phyloP scores from a whole-genome alignment of 35 echinoderm and acorn worm genomes.

The Heliocidaris erythrogramma region DNA sequence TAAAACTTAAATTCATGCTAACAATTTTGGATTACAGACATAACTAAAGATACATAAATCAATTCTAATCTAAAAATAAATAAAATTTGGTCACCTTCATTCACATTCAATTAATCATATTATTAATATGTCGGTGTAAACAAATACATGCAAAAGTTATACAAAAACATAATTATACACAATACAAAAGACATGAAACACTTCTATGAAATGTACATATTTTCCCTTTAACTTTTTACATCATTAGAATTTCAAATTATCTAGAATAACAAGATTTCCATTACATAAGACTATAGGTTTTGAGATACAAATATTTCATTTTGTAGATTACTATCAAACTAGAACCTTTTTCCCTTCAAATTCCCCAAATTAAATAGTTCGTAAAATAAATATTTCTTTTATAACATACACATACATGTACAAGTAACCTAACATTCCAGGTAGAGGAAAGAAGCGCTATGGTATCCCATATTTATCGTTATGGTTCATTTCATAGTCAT shows the following conservation, averaged over 20 bases:
- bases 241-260: not conserved
- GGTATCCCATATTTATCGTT: too few species aligned
- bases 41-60: not conserved
- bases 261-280: not conserved
- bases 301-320: too few species aligned
- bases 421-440: too few species aligned
- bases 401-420: too few species aligned
- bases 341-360: too few species aligned
- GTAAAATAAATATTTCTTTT: too few species aligned
- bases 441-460: too few species aligned
- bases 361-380: too few species aligned
- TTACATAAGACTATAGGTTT: too few species aligned
- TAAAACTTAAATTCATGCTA: not conserved
- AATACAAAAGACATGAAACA: not conserved
- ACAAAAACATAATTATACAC: not conserved
- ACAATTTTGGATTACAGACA: not conserved
- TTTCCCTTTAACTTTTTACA: not conserved
- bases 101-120: not conserved
- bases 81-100: not conserved
- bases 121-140: not conserved
- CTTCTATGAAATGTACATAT: not conserved
- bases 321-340: too few species aligned
- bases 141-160: not conserved
- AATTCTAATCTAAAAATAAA: not conserved
- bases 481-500: too few species aligned